Percentiles rank a stretch among this genome's conserved stretches.
Evolutionary conservation across 2,113 vertebrate genomes (phyloP).

Genomic region (Scophthalmus maximus): DNA sequence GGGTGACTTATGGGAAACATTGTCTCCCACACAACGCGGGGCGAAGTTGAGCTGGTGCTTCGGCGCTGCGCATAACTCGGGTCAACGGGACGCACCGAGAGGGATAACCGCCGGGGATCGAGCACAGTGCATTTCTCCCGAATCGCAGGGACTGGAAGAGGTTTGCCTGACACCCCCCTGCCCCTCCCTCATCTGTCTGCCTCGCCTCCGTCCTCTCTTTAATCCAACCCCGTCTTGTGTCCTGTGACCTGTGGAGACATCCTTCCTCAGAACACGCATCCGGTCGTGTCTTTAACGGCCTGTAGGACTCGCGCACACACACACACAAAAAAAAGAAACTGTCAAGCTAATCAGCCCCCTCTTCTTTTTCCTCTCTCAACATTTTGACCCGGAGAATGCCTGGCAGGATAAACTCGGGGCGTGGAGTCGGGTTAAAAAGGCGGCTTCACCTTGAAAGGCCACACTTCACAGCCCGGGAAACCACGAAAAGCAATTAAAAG

Average conservation of each 20-base stretch:
- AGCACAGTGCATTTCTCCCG: conserved; percentile 22
- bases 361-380: conserved; percentile 22
- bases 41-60: conserved; percentile 12
- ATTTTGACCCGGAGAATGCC: conserved; percentile 63
- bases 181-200: not conserved
- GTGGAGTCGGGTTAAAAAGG: conserved; percentile 61
- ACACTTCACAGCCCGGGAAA: conserved; percentile 68
- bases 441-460: conserved; percentile 75
- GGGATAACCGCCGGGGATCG: conserved; percentile 7
- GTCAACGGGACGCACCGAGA: conserved; percentile 36
- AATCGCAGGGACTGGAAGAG: not conserved
- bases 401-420: conserved; percentile 63
- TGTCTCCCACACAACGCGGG: conserved; percentile 62
- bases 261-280: conserved; percentile 43
- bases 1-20: conserved; percentile 85
- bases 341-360: conserved; percentile 52
- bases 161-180: not conserved
- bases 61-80: conserved; percentile 31
- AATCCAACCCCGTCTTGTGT: conserved; percentile 28
- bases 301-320: conserved; percentile 25
- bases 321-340: conserved; percentile 42
- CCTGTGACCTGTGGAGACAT: conserved; percentile 38
- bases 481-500: conserved; percentile 82
- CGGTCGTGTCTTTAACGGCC: conserved; percentile 44
- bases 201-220: conserved; percentile 7